Percentiles rank a stretch among this genome's conserved stretches.
These are phyloP conservation scores for Bergia puertoricense DNA, from an alignment of 92 coral and sea anemone genomes.

Conservation along the genomic window DNA sequence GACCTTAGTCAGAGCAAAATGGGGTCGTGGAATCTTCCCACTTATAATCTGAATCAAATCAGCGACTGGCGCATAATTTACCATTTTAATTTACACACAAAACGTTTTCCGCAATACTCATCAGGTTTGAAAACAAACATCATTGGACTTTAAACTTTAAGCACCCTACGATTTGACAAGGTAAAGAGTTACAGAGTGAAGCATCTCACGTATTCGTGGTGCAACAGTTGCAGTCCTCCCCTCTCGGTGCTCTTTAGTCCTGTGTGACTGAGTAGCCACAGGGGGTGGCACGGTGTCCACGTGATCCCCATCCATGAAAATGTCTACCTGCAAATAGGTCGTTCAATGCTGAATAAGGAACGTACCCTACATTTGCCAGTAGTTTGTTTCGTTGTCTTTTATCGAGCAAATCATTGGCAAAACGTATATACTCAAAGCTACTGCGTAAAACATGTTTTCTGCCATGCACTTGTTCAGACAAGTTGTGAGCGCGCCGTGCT, in stretches of 20 bases:
- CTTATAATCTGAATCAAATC: too few relatives aligned
- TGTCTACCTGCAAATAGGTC: conserved; percentile 54
- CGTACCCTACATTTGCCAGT: not conserved
- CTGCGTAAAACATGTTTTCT: too few relatives aligned
- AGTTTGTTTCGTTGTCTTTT: not conserved
- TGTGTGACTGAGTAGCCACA: conserved; percentile 30
- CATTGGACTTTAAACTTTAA: not conserved
- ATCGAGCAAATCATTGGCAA: too few relatives aligned
- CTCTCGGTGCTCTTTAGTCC: conserved; percentile 43
- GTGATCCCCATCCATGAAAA: conserved; percentile 77
- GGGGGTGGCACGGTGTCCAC: conserved; percentile 71
- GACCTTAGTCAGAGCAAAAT: too few relatives aligned
- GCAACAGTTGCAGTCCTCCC: conserved; percentile 54
- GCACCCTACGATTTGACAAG: not conserved
- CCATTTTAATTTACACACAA: too few relatives aligned
- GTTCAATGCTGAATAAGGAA: not conserved
- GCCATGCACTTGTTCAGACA: too few relatives aligned
- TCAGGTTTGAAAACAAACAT: too few relatives aligned
- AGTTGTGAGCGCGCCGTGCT: too few relatives aligned
- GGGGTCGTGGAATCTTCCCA: too few relatives aligned
- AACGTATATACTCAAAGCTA: too few relatives aligned
- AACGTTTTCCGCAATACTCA: not conserved
- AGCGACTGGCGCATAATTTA: not conserved
- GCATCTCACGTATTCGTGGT: conserved; percentile 70
- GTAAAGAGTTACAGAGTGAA: not conserved